Conservation (phyloP, 53 echinoderm and acorn worm genomes). For the Echinometra lucunter region DNA sequence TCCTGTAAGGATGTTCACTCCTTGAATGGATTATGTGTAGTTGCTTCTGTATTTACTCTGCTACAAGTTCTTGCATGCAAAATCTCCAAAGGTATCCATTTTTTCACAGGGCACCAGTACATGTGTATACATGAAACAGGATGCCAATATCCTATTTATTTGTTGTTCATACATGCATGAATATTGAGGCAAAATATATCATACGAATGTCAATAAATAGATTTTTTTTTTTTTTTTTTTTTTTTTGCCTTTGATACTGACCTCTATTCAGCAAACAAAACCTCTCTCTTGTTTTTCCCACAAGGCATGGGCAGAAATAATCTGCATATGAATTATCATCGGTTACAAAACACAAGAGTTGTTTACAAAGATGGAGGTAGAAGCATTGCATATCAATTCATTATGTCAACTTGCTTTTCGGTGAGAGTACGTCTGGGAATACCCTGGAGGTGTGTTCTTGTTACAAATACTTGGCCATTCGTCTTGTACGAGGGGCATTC, state of each 20-base stretch:
- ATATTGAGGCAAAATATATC: not conserved
- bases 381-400: conserved; percentile 44
- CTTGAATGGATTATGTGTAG: too few relatives aligned
- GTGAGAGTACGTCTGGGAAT: conserved; percentile 7
- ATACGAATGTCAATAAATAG: not conserved
- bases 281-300: conserved; percentile 37
- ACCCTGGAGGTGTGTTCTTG: not conserved
- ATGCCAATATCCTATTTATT: too few relatives aligned
- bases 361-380: conserved; percentile 25
- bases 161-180: too few relatives aligned
- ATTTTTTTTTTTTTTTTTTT: too few relatives aligned
- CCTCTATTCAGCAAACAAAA: conserved; percentile 7
- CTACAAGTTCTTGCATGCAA: too few relatives aligned
- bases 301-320: conserved; percentile 17
- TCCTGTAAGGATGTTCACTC: too few relatives aligned
- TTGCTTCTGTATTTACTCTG: too few relatives aligned
- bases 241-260: not conserved
- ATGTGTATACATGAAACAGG: too few relatives aligned
- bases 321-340: conserved; percentile 47
- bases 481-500: not conserved
- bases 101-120: too few relatives aligned
- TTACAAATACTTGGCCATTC: not conserved
- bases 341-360: conserved; percentile 56
- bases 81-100: too few relatives aligned
- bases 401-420: not conserved